phyloP scores from a whole-genome alignment of 2,888 invertebrate genomes.

The Agrilus biguttatus region DNA sequence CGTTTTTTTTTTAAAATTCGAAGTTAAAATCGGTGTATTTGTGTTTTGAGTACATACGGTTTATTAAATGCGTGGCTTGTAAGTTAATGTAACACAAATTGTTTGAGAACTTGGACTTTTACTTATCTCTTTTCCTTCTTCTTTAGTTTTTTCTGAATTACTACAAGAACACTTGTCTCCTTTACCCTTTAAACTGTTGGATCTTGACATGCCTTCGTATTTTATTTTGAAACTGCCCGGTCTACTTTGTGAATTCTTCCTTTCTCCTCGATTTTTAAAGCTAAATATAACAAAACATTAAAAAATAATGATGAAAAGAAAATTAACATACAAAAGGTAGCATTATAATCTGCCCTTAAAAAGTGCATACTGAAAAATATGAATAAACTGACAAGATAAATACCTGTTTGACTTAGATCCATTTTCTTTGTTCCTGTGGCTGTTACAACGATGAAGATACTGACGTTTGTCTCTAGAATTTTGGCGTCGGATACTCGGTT shows the following conservation, averaged over 20 bases:
- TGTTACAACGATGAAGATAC: slow-evolving; percentile 37
- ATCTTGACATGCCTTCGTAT: slow-evolving; percentile 27
- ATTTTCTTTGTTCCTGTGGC: slow-evolving; percentile 43
- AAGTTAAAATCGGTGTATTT: too few relatives aligned
- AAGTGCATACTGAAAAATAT: not conserved
- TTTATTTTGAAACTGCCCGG: slow-evolving; percentile 29
- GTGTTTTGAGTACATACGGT: not conserved
- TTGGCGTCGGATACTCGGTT: slow-evolving; percentile 40
- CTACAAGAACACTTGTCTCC: slow-evolving; percentile 28
- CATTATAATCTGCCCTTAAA: too few relatives aligned
- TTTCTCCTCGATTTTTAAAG: slow-evolving; percentile 25
- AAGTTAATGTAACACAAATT: slow-evolving; percentile 30
- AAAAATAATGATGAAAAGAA: not conserved
- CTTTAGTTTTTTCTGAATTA: slow-evolving; percentile 10
- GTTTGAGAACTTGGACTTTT: slow-evolving; percentile 21
- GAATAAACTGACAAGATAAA: not conserved
- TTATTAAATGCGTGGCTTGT: slow-evolving; percentile 28
- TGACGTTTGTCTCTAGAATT: slow-evolving; percentile 39
- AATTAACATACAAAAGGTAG: not conserved
- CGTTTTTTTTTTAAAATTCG: too few relatives aligned
- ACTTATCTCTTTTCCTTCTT: slow-evolving; percentile 4
- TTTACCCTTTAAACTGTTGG: slow-evolving; percentile 29
- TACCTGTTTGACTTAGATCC: slow-evolving; percentile 32
- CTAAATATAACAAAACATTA: slow-evolving; percentile 13
- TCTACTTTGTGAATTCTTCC: slow-evolving; percentile 23